Percentiles rank a stretch among this genome's conserved stretches.
phyloP scores from a whole-genome alignment of 37 sponge, comb jelly and placozoan species.

The Aplysina aerophoba region DNA sequence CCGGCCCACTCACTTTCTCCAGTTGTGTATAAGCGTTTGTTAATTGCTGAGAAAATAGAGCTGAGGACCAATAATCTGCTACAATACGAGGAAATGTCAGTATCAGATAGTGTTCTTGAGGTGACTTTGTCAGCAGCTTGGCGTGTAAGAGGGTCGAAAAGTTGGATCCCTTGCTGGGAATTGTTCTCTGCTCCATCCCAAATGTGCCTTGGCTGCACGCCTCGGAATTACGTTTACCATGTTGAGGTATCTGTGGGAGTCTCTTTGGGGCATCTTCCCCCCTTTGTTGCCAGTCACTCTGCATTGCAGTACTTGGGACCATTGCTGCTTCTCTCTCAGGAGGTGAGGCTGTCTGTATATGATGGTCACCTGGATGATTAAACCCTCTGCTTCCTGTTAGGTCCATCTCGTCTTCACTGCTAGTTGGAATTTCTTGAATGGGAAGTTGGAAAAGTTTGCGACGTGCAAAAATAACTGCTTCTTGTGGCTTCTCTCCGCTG shows the following conservation, averaged over 20 bases:
- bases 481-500: slow-evolving; percentile 53
- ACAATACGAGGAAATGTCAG: slow-evolving; percentile 73
- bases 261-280: background rate
- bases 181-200: too few relatives aligned
- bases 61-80: slow-evolving; percentile 84
- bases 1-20: slow-evolving; percentile 43
- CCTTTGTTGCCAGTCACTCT: slow-evolving; percentile 4
- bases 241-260: background rate
- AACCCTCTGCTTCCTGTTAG: background rate
- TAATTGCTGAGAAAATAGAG: slow-evolving; percentile 73
- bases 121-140: slow-evolving; percentile 47
- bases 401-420: background rate
- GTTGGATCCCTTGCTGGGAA: background rate
- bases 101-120: slow-evolving; percentile 59
- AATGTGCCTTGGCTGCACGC: background rate
- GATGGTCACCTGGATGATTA: slow-evolving; percentile 10
- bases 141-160: slow-evolving; percentile 45
- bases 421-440: background rate
- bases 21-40: slow-evolving; percentile 57
- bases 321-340: background rate
- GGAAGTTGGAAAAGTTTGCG: slow-evolving; percentile 57
- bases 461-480: slow-evolving; percentile 55
- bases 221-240: background rate
- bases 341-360: background rate
- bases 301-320: background rate